Evolutionary conservation across 2,113 vertebrate species (phyloP).

Genomic region (Tichodroma muraria): DNA sequence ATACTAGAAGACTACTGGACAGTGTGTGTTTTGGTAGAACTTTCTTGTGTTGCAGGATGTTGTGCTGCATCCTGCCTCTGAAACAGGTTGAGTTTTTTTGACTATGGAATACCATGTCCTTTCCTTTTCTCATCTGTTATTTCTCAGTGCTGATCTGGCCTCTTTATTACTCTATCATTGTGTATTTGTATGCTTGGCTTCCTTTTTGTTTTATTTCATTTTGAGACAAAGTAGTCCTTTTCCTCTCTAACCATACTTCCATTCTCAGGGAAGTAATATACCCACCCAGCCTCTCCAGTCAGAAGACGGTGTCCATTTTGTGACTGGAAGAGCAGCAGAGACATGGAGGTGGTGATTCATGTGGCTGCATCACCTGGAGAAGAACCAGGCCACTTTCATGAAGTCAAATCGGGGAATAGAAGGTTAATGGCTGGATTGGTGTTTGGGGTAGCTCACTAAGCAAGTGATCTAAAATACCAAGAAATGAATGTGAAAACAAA

Average conservation of each 20-base stretch:
- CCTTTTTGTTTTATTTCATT: background rate
- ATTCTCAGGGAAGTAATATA: background rate
- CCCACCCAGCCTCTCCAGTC: background rate
- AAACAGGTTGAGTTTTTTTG: background rate
- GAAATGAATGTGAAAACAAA: background rate
- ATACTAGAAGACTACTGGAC: background rate
- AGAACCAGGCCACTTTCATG: background rate
- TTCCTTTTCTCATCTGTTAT: background rate
- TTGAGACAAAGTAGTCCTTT: background rate
- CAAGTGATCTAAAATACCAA: background rate
- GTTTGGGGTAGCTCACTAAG: background rate
- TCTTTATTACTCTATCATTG: background rate
- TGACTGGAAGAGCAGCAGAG: background rate
- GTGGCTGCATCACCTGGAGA: background rate
- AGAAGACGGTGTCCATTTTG: background rate
- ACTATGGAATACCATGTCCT: background rate
- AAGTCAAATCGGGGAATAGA: background rate
- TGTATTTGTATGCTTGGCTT: background rate
- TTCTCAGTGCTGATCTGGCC: background rate
- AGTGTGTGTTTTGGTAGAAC: fast-evolving
- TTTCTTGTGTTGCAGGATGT: background rate
- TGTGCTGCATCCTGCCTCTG: background rate
- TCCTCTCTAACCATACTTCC: background rate
- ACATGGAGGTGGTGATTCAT: background rate
- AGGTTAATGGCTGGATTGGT: background rate